A percentile compares a stretch with the other conserved stretches of the same genome.
Conservation (phyloP, 35 echinoderm and acorn worm genomes). For the Eucidaris tribuloides region DNA sequence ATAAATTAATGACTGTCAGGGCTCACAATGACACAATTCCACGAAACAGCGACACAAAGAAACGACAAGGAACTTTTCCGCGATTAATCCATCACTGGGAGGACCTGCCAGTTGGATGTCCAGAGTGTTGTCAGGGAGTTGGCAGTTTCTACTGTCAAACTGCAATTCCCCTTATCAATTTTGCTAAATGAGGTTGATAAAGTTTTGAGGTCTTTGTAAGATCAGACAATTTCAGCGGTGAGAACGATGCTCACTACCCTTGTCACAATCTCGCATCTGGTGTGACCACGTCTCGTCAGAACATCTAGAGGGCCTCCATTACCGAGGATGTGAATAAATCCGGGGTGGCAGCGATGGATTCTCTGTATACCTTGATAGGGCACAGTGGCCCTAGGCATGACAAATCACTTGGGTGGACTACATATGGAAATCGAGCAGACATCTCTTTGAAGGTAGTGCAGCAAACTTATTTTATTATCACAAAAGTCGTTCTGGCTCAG, state of each 20-base stretch:
- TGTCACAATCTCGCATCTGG: constrained; percentile 21
- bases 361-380: background rate
- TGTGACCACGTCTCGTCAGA: constrained; percentile 9
- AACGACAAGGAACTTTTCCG: constrained; percentile 1
- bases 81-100: constrained; percentile 26
- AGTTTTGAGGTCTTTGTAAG: constrained; percentile 36
- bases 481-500: too few species aligned
- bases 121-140: background rate
- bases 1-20: constrained; percentile 66
- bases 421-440: constrained; percentile 44
- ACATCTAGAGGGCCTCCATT: constrained; percentile 38
- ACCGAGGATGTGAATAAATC: constrained; percentile 44
- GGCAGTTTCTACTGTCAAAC: constrained; percentile 49
- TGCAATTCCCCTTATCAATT: constrained; percentile 42
- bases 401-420: background rate
- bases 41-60: background rate
- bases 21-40: constrained; percentile 48
- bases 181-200: too few species aligned
- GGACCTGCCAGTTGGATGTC: background rate
- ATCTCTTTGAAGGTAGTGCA: too few species aligned
- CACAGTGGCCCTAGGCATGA: background rate
- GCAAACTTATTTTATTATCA: too few species aligned
- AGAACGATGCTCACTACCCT: constrained; percentile 22
- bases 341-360: constrained; percentile 23
- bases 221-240: background rate